Base-by-base conservation (phyloP, 2,888 invertebrate genomes). In the Nymphalis polychloros region DNA sequence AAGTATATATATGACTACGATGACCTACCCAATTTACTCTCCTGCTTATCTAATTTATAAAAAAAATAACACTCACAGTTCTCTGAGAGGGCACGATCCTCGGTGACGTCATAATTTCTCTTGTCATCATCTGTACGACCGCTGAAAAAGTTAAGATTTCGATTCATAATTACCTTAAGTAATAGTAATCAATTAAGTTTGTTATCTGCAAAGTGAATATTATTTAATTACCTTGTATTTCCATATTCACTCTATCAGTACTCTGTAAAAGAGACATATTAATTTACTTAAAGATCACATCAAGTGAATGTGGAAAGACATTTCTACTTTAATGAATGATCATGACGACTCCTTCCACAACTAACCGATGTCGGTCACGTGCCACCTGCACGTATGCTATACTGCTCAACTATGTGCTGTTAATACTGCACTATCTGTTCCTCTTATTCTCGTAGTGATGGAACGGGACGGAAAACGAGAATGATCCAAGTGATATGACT, bases 221-320 rank as follows among this genome's bases (percentile, higher is more conserved):
- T 49, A 8, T 49, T 19, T 8, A 49, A 52, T 75, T 79, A 88
- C 89, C 87, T 87, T 88, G 88, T 52, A 83, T 84, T 74, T 87
- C 84, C 75, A 81, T 84, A 74, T 86, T 80, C 47, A 84, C 83
- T 20, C 79, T 81, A 67, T 80, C 81, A 47, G 76, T 68, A 47
- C 70, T 77, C 86, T 85, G 82, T 64, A 83, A 85, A 61, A 71
- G 67, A 71, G 63, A 72, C 13, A 41, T 60, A 48, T 59, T 31
- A 23, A 57, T 63, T 49, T 63, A 35, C 41, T 23, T 19, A 46
- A 20, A 46, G 41, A n/a, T 59, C 17, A 64, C 23, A 31, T 65
- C 31, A 63, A 47, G 65, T 69, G 65, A 73, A 75, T 71, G 72
- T 75, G 73, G 70, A 75, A 73, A 74, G 61, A 70, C 68, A 55